A percentile compares a stretch with the other conserved stretches of the same genome.
phyloP scores from a whole-genome alignment of 1,140 invertebrate species.

The Saccostrea cuccullata region DNA sequence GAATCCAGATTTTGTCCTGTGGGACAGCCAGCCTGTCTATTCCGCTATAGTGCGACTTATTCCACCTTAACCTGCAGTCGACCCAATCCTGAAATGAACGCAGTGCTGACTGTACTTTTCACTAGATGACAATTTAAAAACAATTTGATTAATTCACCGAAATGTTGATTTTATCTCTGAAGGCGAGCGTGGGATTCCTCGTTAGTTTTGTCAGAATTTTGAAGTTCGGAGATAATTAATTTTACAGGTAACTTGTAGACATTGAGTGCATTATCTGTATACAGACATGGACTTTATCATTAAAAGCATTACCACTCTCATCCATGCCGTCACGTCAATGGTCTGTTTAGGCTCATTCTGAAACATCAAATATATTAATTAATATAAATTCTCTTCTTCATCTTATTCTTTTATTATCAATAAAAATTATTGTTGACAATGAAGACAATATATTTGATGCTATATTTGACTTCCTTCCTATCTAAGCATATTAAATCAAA shows the following conservation, averaged over 20 bases:
- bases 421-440: neutral
- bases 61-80: slow-evolving; percentile 80
- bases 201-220: too few relatives aligned
- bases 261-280: neutral
- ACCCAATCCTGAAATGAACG: slow-evolving; percentile 77
- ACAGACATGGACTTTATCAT: too few relatives aligned
- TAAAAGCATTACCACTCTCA: neutral
- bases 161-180: too few relatives aligned
- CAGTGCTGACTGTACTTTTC: too few relatives aligned
- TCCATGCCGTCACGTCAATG: neutral
- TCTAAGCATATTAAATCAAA: too few relatives aligned
- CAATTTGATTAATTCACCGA: too few relatives aligned
- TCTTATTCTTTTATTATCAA: neutral
- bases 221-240: too few relatives aligned
- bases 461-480: neutral
- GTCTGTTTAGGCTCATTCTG: neutral
- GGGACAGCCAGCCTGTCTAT: slow-evolving; percentile 79
- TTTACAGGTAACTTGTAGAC: too few relatives aligned
- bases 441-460: neutral
- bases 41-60: slow-evolving; percentile 77
- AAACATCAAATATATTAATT: neutral
- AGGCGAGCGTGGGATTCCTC: too few relatives aligned
- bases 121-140: too few relatives aligned
- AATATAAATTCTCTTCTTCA: neutral
- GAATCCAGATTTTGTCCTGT: slow-evolving; percentile 80